Evolutionary conservation across 2,113 vertebrate genomes (phyloP), one percentile per base, ranked within the genome.

Genomic region (Scolopax mira): DNA sequence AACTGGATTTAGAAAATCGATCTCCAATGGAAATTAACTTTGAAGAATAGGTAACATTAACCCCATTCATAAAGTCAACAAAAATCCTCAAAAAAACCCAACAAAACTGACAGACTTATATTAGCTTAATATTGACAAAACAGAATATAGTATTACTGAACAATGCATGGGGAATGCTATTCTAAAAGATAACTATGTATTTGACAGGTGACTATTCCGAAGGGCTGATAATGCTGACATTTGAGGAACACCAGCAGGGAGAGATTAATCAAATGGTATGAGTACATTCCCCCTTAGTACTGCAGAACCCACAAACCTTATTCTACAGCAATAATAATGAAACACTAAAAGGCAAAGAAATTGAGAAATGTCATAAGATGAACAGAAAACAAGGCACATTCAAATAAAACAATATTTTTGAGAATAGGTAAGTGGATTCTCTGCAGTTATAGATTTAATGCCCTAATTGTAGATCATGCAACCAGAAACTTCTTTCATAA

Each of bases 271-370:
- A 67, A 77, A 83, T 6, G 25, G 8, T 17, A 13, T 3, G 11
- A 84, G 35, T 4, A 46, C 0, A 0, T 52, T 94, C 23, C 22
- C 22, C 2, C 0, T 3, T n/a, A 7, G 67, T 24, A 74, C 12
- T 2, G 2, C 25, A 67, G 35, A 90, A 74, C 7, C 81, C 25
- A 23, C 41, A 89, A 93, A 18, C 9, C 16, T 75, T 64, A 46
- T 55, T 70, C 54, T 69, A 51, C 7, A 72, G 3, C 3, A 7
- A 79, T 27, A 70, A 70, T 35, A 72, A 67, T 10, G 22, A 75
- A 94, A 90, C 23, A 58, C 4, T 17, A n/a, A 67, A 67, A 81
- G 69, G 28, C 37, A 87, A 85, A 87, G 39, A 79, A 93, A 92
- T 8, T 0, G 39, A 90, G 23, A 93, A 90, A 75, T 46, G 27